A percentile compares a stretch with the other conserved stretches of the same genome.
phyloP scores from a whole-genome alignment of 2,113 vertebrate species.

The Carlito syrichta region DNA sequence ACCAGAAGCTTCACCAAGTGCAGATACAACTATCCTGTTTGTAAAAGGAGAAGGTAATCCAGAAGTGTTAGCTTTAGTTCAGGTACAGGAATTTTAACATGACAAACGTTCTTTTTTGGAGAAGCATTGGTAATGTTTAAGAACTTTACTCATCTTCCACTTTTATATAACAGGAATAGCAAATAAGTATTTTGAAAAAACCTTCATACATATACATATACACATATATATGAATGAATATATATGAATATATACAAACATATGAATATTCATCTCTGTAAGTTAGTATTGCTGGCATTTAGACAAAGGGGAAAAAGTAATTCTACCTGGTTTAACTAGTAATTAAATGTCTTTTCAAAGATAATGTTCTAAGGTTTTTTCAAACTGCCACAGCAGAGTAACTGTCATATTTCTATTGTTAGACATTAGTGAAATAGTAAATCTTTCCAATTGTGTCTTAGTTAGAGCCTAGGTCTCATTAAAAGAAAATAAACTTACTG shows the following conservation, averaged over 20 bases:
- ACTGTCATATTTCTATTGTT: neutral
- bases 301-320: neutral
- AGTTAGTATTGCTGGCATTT: neutral
- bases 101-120: neutral
- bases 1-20: constrained; percentile 95
- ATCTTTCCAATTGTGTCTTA: neutral
- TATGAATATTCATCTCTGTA: neutral
- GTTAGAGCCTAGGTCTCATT: neutral
- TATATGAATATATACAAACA: no score
- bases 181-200: neutral
- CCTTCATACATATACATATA: neutral
- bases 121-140: neutral
- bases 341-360: constrained; percentile 3
- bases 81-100: neutral
- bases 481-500: neutral
- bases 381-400: neutral
- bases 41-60: constrained; percentile 96
- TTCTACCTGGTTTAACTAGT: neutral
- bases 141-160: neutral
- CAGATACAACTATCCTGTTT: constrained; percentile 97
- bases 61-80: neutral
- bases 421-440: constrained; percentile 15
- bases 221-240: no score
- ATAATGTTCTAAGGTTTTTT: neutral
- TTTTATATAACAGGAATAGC: neutral